Evolutionary conservation across 2,797 vertebrate species (phyloP), one percentile per base, ranked within the genome.

Genomic region (Pipistrellus kuhlii): DNA sequence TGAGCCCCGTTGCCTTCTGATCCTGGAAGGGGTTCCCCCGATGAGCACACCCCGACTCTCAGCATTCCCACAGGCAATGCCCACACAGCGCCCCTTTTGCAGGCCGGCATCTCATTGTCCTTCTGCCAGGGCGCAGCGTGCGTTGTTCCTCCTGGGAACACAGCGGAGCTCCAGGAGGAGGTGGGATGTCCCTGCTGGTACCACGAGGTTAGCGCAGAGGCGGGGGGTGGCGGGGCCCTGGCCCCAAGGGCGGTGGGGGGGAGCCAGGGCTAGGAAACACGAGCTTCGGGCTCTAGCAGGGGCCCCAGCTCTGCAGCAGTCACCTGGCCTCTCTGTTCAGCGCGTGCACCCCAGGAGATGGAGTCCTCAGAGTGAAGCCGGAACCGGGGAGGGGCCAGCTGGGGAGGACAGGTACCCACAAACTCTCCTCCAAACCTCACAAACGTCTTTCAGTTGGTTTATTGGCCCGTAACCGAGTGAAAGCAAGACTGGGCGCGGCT

Each of bases 191-290:
- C 53, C 57, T 7, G 2, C 0, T 11, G 30, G 1, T 5, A 14
- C 78, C 78, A 8, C 2, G 57, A 32, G 72, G 6, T 13, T 6
- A 27, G 30, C 21, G 17, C 21, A 57, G 90, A 66, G 69, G 62
- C 27, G 6, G 38, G 38, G 35, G 38, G 38, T 4, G 44, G 1
- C 0, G 44, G 69, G 2, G 21, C 12, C 46, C 48, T 9, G 71
- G 18, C n/a, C 12, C 0, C 15, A n/a, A n/a, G n/a, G n/a, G n/a
- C n/a, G n/a, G n/a, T n/a, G n/a, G n/a, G n/a, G 20, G 72, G 18
- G 9, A 20, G 48, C 5, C 18, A 11, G 46, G 30, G 48, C 20
- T 13, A 10, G 75, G 20, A 35, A 5, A 15, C 9, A 0, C 0
- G 2, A 71, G 21, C 51, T 53, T 62, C 5, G 2, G 25, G 57